Percentiles rank a stretch among this genome's conserved stretches.
These are phyloP conservation scores for Glareola pratincola DNA, from an alignment of 2,113 vertebrate species.

Conservation along the genomic window DNA sequence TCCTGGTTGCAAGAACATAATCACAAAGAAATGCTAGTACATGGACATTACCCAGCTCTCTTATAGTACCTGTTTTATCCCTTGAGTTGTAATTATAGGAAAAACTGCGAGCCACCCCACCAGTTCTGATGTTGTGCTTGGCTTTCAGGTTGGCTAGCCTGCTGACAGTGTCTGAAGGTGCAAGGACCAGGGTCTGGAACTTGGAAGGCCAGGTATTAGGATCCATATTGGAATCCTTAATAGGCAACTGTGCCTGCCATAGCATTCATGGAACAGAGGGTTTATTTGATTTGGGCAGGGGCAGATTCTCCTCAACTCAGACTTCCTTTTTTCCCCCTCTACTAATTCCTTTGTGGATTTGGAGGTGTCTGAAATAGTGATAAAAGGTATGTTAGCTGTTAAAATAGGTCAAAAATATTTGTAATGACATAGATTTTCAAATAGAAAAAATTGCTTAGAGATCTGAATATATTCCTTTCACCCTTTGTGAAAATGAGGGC, in stretches of 20 bases:
- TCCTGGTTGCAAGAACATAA: background rate
- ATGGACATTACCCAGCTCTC: background rate
- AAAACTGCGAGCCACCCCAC: background rate
- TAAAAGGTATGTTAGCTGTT: background rate
- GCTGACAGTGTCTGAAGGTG: background rate
- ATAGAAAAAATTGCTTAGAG: background rate
- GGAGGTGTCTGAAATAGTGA: background rate
- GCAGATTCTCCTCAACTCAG: background rate
- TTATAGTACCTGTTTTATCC: background rate
- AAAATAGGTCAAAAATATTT: background rate
- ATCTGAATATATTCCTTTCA: background rate
- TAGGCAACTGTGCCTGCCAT: background rate
- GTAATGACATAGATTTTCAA: background rate
- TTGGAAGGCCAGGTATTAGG: background rate
- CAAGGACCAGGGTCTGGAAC: background rate
- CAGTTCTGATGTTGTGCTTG: background rate
- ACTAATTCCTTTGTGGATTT: background rate
- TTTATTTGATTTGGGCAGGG: background rate
- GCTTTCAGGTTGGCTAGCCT: background rate
- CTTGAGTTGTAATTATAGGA: background rate
- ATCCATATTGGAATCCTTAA: background rate
- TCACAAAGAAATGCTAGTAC: background rate
- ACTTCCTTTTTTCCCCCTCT: background rate
- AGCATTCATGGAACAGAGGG: background rate
- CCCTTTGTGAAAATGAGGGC: background rate